These are phyloP conservation scores for Proisotoma minuta DNA, from an alignment of 2,888 invertebrate species.

Conservation along the genomic window DNA sequence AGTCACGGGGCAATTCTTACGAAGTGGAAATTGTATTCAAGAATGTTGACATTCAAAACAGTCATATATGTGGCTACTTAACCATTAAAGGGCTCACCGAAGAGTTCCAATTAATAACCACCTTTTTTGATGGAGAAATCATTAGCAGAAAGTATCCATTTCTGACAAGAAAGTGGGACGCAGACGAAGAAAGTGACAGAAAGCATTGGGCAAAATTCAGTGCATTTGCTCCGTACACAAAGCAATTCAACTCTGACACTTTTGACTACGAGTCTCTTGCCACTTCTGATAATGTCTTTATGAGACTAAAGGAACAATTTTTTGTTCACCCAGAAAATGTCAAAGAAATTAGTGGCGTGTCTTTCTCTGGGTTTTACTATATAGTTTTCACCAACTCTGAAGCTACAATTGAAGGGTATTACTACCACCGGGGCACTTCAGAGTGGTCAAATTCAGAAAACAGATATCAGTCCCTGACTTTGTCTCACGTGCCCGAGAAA, in stretches of 20 bases:
- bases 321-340: conserved; percentile 73
- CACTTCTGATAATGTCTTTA: conserved; percentile 87
- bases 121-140: conserved; percentile 97
- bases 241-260: conserved; percentile 87
- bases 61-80: conserved; percentile 90
- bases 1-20: conserved; percentile 94
- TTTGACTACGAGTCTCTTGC: conserved; percentile 87
- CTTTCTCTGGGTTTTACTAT: conserved; percentile 96
- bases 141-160: conserved; percentile 95
- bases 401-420: conserved; percentile 92
- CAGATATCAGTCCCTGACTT: conserved; percentile 89
- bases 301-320: conserved; percentile 91
- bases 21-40: conserved; percentile 87
- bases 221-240: conserved; percentile 80
- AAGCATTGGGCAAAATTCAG: conserved; percentile 69
- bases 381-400: conserved; percentile 95
- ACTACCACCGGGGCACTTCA: conserved; percentile 93
- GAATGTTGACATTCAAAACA: conserved; percentile 94
- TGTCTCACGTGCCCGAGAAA: conserved; percentile 88
- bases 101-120: conserved; percentile 73
- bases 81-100: conserved; percentile 93
- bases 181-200: conserved; percentile 92
- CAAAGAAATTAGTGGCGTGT: conserved; percentile 85
- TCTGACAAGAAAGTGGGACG: conserved; percentile 79
- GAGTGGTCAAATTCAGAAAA: conserved; percentile 62